Percentiles rank a stretch among this genome's conserved stretches.
phyloP scores from a whole-genome alignment of 1,140 invertebrate genomes.

The Drosophila bifasciata region DNA sequence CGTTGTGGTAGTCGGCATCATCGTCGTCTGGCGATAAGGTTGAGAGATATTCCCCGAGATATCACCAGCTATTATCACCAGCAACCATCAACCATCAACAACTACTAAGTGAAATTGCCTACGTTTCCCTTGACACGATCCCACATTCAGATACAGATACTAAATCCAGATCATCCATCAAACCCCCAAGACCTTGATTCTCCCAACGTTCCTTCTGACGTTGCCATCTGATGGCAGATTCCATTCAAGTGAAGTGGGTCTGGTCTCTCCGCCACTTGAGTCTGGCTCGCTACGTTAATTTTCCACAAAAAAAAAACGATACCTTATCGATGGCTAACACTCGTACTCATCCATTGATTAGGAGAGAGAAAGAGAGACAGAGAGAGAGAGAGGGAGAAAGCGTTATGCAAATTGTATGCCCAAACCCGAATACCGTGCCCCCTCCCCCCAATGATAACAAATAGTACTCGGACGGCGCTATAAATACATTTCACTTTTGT shows the following conservation, averaged over 20 bases:
- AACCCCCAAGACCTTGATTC: background rate
- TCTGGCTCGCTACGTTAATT: conserved; percentile 44
- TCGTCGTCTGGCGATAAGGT: conserved; percentile 17
- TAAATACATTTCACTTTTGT: conserved; percentile 33
- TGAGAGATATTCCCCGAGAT: no score
- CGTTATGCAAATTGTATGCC: conserved; percentile 41
- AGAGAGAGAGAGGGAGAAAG: conserved; percentile 6
- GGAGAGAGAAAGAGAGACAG: background rate
- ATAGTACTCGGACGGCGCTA: conserved; percentile 24
- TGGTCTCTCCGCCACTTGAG: conserved; percentile 22
- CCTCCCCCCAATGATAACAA: conserved; percentile 30
- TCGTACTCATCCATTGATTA: no score
- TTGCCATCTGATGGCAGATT: conserved; percentile 1
- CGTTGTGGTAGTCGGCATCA: background rate
- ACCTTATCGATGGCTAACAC: conserved; percentile 27
- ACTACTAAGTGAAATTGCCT: conserved; percentile 29
- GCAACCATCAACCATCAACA: conserved; percentile 16
- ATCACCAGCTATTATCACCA: no score
- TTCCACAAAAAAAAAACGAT: conserved; percentile 30
- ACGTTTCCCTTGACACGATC: conserved; percentile 7
- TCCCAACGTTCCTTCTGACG: conserved; percentile 19
- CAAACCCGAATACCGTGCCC: no score
- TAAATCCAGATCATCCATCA: no score
- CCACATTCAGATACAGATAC: no score
- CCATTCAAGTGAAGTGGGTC: conserved; percentile 18